phyloP scores from a whole-genome alignment of 2,888 invertebrate genomes.

The Emmelina monodactyla region DNA sequence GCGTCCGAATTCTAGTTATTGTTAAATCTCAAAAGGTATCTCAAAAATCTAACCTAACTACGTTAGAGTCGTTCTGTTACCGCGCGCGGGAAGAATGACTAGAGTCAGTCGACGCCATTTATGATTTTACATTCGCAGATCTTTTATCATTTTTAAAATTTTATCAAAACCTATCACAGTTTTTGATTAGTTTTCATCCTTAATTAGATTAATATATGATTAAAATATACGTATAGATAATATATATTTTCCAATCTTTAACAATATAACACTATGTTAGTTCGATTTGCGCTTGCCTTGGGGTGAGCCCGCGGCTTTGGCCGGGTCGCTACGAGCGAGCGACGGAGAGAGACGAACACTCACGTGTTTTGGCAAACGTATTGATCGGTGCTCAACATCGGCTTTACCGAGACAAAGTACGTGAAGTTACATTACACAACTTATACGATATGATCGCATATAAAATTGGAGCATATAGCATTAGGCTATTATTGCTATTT shows the following conservation, averaged over 20 bases:
- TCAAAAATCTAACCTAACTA: conserved; percentile 43
- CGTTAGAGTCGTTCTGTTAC: conserved; percentile 2
- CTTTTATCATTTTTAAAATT: conserved; percentile 60
- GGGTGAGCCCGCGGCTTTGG: conserved; percentile 18
- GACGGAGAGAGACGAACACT: conserved; percentile 16
- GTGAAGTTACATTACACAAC: background rate
- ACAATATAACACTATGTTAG: conserved; percentile 63
- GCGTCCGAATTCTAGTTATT: conserved; percentile 26
- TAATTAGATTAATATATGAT: conserved; percentile 63
- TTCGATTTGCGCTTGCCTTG: conserved; percentile 31
- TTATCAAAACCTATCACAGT: conserved; percentile 68
- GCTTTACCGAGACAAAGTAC: conserved; percentile 16
- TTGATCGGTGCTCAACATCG: conserved; percentile 22
- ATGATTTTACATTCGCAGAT: conserved; percentile 20
- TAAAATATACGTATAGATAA: conserved; percentile 65
- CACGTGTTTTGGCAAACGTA: conserved; percentile 29
- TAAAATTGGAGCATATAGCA: conserved; percentile 52
- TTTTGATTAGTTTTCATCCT: conserved; percentile 65
- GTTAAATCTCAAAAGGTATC: conserved; percentile 36
- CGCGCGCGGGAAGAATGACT: conserved; percentile 7
- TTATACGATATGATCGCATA: conserved; percentile 55
- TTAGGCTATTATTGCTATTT: conserved; percentile 65
- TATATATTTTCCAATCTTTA: conserved; percentile 60
- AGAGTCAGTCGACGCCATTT: conserved; percentile 18
- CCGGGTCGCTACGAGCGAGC: conserved; percentile 13